Percentiles rank a stretch among this genome's conserved stretches.
Evolutionary conservation across 2,888 invertebrate genomes (phyloP).

Genomic region (Julus scanicus): DNA sequence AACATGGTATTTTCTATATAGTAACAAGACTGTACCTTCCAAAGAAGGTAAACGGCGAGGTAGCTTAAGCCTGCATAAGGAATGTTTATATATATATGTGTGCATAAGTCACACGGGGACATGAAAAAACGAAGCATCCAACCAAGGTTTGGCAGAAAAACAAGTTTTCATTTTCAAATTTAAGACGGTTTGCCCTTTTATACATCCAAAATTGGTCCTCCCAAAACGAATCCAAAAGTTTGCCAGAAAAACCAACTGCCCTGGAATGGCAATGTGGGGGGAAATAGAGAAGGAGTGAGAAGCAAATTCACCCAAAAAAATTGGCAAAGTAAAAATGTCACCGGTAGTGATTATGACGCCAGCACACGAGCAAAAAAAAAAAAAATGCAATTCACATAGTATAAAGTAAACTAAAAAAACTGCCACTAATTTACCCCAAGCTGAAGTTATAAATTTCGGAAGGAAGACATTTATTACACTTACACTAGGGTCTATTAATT

Average conservation of each 20-base stretch:
- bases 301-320: neutral
- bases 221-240: constrained; percentile 8
- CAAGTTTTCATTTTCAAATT: constrained; percentile 19
- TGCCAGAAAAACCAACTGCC: neutral
- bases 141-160: neutral
- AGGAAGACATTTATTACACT: too few relatives aligned
- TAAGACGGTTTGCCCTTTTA: constrained; percentile 10
- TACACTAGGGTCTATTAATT: too few relatives aligned
- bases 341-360: neutral
- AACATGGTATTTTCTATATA: too few relatives aligned
- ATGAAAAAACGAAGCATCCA: neutral
- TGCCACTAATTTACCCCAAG: too few relatives aligned
- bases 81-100: neutral
- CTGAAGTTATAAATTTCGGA: too few relatives aligned
- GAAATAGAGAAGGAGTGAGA: neutral
- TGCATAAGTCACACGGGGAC: neutral
- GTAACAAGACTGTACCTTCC: neutral
- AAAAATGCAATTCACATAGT: too few relatives aligned
- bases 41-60: constrained; percentile 2
- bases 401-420: too few relatives aligned
- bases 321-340: neutral
- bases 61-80: neutral
- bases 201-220: neutral
- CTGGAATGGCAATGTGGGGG: neutral
- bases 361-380: neutral